Base-by-base conservation (phyloP, 2,888 invertebrate genomes). In the Drosophila stalkeri region DNA sequence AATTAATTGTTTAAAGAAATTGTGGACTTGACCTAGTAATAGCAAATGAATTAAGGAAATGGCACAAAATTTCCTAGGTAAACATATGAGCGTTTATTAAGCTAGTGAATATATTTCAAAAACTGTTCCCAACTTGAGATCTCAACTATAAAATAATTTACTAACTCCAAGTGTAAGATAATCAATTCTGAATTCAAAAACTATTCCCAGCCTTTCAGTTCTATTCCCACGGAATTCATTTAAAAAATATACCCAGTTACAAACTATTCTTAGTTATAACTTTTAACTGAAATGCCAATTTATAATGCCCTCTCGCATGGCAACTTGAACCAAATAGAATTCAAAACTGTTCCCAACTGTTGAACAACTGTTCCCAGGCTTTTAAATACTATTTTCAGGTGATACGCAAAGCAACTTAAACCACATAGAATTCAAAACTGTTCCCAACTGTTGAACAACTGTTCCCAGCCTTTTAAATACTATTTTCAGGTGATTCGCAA, bases 1-100 rank as follows among this genome's bases (percentile, higher is more conserved):
- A 43, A 68, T 54, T 68, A 64, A 68, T 68, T 77, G 64, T 39
- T 49, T n/a, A 44, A 47, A 63, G 33, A 62, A 67, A 57, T 59
- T 33, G 47, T 46, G 37, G 12, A 2, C 16, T 44, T 55, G 46
- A n/a, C 33, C 27, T 23, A 37, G 8, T 23, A 37, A 6, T 43
- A 5, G 5, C 47, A 49, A 41, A 16, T 3, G 18, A 31, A 43
- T 37, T 44, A 18, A 39, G 20, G 12, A 59, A 64, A 43, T 23
- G 43, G 39, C 20, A 39, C 37, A 35, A 41, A 49, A 61, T 39
- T 2, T 3, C 6, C 6, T 54, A 18, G 11, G 8, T 0, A 35
- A 39, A 23, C 6, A 41, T n/a, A 11, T 23, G n/a, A 3, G 6
- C 8, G 5, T 54, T 11, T 41, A 12, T 27, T 23, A 23, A 16